A percentile compares a stretch with the other conserved stretches of the same genome.
phyloP scores from a whole-genome alignment of 1,140 invertebrate species.

The Chrysomallon squamiferum region DNA sequence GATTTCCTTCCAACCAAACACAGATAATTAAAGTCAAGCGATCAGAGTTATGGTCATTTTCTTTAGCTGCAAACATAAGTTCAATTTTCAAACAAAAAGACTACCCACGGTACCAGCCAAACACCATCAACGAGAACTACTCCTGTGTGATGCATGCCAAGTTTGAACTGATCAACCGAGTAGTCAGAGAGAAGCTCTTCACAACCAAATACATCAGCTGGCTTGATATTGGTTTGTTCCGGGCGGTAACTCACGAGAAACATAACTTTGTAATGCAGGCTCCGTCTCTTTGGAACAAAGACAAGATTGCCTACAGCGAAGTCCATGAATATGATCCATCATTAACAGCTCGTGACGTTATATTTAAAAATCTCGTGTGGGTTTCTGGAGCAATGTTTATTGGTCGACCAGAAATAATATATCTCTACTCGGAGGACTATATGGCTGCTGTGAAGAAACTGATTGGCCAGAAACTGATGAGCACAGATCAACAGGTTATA shows the following conservation, averaged over 20 bases:
- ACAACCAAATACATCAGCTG: conserved; percentile 49
- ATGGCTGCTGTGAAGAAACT: conserved; percentile 36
- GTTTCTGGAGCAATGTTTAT: conserved; percentile 50
- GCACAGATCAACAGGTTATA: conserved; percentile 52
- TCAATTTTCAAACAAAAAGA: conserved; percentile 37
- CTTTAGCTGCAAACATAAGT: conserved; percentile 31
- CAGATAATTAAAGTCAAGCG: conserved; percentile 29
- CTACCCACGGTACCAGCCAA: conserved; percentile 48
- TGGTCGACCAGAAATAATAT: conserved; percentile 32
- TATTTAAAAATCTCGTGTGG: conserved; percentile 36
- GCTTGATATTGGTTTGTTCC: conserved; percentile 54
- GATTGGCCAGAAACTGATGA: conserved; percentile 34
- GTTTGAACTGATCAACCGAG: conserved; percentile 45
- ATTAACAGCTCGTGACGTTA: conserved; percentile 28
- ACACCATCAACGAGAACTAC: conserved; percentile 49
- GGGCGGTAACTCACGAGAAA: conserved; percentile 37
- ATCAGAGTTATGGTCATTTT: conserved; percentile 48
- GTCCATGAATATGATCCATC: conserved; percentile 27
- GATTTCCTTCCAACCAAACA: conserved; percentile 30
- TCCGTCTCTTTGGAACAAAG: conserved; percentile 36
- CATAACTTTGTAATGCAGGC: conserved; percentile 30
- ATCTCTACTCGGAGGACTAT: conserved; percentile 36
- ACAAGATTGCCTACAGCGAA: conserved; percentile 46
- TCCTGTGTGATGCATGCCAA: conserved; percentile 57
- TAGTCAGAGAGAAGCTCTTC: conserved; percentile 36